Evolutionary conservation across 2,888 invertebrate genomes (phyloP).

Genomic region (Napeogenes sylphis): DNA sequence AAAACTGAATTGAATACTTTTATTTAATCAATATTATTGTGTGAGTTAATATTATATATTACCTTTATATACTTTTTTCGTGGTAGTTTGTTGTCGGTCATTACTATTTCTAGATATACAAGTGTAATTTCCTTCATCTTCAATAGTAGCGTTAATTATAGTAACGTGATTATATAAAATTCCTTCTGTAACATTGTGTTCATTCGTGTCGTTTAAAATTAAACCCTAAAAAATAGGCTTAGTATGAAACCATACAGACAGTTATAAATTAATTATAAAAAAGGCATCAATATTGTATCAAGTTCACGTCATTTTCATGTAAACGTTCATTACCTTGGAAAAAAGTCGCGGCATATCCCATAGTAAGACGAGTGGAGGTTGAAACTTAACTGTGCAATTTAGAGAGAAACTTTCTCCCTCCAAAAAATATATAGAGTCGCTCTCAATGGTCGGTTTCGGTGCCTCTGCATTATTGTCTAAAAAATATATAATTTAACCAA

Average conservation of each 20-base stretch:
- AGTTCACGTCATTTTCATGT: too few species aligned
- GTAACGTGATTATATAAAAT: constrained; percentile 48
- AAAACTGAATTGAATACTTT: too few species aligned
- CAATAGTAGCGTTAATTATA: constrained; percentile 46
- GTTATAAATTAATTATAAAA: too few species aligned
- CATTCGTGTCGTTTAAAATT: constrained; percentile 38
- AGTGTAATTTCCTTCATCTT: constrained; percentile 48
- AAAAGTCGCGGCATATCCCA: constrained; percentile 38
- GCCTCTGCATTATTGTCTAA: constrained; percentile 37
- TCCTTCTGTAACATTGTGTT: constrained; percentile 35
- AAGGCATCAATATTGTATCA: too few species aligned
- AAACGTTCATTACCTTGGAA: not conserved
- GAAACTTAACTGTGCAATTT: constrained; percentile 53
- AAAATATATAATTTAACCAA: constrained; percentile 6
- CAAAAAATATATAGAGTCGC: constrained; percentile 41
- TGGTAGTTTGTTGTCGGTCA: constrained; percentile 19
- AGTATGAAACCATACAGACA: not conserved
- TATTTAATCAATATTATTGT: too few species aligned
- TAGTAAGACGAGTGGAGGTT: constrained; percentile 42
- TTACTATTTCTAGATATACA: constrained; percentile 47
- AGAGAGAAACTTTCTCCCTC: constrained; percentile 55
- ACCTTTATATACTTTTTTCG: constrained; percentile 45
- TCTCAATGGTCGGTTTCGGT: constrained; percentile 42
- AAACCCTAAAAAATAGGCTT: constrained; percentile 28
- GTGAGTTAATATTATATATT: constrained; percentile 13